Percentiles rank a stretch among this genome's conserved stretches.
These are phyloP conservation scores for Typhlichthys eigenmanni DNA, from an alignment of 2,797 vertebrate species.

Conservation along the genomic window DNA sequence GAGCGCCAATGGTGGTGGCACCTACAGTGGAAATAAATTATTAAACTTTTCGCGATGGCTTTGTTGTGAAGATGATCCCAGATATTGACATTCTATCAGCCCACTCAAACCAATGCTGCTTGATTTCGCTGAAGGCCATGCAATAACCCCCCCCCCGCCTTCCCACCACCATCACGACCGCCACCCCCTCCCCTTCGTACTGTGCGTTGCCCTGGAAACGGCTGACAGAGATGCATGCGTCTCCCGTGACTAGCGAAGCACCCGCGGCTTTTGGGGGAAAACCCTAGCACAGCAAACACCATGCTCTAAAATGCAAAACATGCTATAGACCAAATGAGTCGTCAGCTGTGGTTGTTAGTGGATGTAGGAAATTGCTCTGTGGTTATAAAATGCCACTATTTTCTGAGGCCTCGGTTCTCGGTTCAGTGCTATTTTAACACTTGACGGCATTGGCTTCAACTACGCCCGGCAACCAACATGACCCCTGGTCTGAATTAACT, in stretches of 20 bases:
- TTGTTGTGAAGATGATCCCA: slow-evolving; percentile 26
- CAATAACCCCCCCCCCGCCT: slow-evolving; percentile 36
- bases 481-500: neutral
- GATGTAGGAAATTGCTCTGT: neutral
- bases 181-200: slow-evolving; percentile 33
- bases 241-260: slow-evolving; percentile 20
- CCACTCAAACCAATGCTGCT: slow-evolving; percentile 22
- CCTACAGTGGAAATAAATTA: slow-evolving; percentile 35
- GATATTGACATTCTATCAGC: slow-evolving; percentile 44
- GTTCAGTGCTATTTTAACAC: slow-evolving; percentile 15
- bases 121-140: slow-evolving; percentile 38
- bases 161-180: slow-evolving; percentile 2
- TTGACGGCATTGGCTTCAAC: slow-evolving; percentile 29
- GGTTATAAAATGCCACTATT: too few relatives aligned
- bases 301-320: slow-evolving; percentile 3
- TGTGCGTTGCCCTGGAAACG: slow-evolving; percentile 43
- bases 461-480: slow-evolving; percentile 1
- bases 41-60: slow-evolving; percentile 55
- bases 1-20: too few relatives aligned
- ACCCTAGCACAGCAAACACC: slow-evolving; percentile 1
- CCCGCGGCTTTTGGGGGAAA: slow-evolving; percentile 8
- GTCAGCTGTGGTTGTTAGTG: neutral
- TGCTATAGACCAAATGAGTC: neutral
- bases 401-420: neutral
- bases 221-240: slow-evolving; percentile 30